These are phyloP conservation scores for Oxyura jamaicensis DNA, from an alignment of 2,113 vertebrate genomes.

Conservation along the genomic window DNA sequence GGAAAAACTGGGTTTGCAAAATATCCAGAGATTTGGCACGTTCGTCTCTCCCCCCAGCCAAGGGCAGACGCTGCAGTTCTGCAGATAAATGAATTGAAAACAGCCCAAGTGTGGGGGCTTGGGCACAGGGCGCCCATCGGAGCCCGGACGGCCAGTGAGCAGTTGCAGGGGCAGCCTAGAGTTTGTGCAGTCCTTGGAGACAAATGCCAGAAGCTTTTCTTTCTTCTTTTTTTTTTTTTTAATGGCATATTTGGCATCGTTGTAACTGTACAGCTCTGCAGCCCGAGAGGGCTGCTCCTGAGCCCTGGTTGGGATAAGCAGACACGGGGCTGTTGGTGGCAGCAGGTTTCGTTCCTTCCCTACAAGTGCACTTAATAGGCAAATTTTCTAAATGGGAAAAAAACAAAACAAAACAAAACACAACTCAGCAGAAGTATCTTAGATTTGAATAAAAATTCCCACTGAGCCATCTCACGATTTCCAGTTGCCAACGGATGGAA, in stretches of 20 bases:
- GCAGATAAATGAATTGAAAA: neutral
- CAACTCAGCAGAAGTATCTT: neutral
- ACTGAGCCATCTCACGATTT: neutral
- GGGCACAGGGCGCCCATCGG: no score
- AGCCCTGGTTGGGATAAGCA: neutral
- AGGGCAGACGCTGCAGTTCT: neutral
- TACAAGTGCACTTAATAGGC: neutral
- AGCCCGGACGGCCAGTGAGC: neutral
- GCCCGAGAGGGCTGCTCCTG: neutral
- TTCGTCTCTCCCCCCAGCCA: neutral
- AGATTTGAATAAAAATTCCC: neutral
- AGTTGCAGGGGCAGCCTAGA: neutral
- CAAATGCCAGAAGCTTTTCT: neutral
- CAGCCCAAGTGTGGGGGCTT: neutral
- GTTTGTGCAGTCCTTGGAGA: neutral
- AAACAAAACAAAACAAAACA: neutral
- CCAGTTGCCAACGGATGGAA: neutral
- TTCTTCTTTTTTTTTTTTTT: neutral
- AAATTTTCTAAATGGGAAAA: neutral
- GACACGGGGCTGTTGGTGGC: neutral
- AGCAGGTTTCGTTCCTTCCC: neutral
- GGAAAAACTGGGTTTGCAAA: neutral
- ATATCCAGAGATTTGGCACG: neutral
- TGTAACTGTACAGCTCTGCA: neutral
- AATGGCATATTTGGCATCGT: neutral